Base-by-base conservation (phyloP, 2,113 vertebrate genomes). In the Zosterops pallidus region DNA sequence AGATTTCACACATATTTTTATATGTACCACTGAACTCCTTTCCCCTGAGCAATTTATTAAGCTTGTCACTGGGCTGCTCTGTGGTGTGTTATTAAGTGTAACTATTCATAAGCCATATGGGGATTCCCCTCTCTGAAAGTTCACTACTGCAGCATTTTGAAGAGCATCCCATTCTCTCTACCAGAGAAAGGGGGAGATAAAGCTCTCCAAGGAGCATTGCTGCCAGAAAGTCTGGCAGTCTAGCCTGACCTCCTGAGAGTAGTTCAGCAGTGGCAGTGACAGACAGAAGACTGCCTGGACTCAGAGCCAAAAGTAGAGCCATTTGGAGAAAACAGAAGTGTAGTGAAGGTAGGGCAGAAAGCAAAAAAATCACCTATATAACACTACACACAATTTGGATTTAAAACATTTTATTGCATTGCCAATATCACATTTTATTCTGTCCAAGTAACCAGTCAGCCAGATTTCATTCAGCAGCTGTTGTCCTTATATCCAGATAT, bases 31-130 rank as follows among this genome's bases (percentile, higher is more conserved):
- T 31, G 59, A 28, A 47, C 25, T 63, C 55, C 26, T 14, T 39
- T 13, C 23, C 60, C 42, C 81, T 44, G n/a, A 89, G 26, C 20
- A 59, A 71, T 74, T 87, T 81, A n/a, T 86, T 89, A 72, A 55
- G 5, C n/a, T 83, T 67, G 25, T 65, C 37, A 41, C 24, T 5
- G 10, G 14, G 21, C 41, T 94, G 20, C 5, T 31, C 37, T 59
- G 42, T 62, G 53, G 41, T 62, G 15, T 41, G 28, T 39, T 23
- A n/a, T 74, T 33, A 90, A 57, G 21, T 26, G 33, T 50, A 86
- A 65, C 29, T 47, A 19, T 63, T 88, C 14, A 44, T 50, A 59
- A 64, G 7, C 26, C 4, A 1, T 19, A 14, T 0, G 0, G 33
- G 39, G 46, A 70, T 94, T 89, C 24, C 31, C 6, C 8, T 53